Evolutionary conservation across 1,140 invertebrate species (phyloP).

Genomic region (Drosophila persimilis): DNA sequence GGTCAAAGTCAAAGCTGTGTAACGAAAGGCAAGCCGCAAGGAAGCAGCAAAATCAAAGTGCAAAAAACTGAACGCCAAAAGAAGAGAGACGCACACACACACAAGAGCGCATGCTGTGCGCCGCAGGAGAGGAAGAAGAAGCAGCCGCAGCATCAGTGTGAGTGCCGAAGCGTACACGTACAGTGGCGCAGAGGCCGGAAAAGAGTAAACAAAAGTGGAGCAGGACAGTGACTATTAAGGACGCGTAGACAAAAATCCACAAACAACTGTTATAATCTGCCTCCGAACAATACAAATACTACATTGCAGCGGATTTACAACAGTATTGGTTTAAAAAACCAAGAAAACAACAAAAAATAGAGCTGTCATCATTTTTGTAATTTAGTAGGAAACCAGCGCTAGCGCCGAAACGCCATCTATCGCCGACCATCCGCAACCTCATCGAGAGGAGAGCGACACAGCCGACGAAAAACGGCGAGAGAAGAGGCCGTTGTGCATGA

Average conservation of each 20-base stretch:
- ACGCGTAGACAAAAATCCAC: constrained; percentile 3
- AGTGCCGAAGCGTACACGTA: constrained; percentile 5
- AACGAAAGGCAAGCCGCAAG: constrained; percentile 3
- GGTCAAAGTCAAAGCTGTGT: constrained; percentile 41
- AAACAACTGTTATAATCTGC: constrained; percentile 38
- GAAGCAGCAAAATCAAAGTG: constrained; percentile 40
- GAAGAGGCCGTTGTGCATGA: no score
- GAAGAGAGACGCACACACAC: constrained; percentile 34
- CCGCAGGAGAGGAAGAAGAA: constrained; percentile 41
- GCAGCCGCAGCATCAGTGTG: constrained; percentile 10
- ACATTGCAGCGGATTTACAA: no score
- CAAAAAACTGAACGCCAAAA: constrained; percentile 36
- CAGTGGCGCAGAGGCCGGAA: background rate
- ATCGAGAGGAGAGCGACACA: background rate
- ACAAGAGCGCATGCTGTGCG: constrained; percentile 64
- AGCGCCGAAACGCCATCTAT: constrained; percentile 2
- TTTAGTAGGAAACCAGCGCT: constrained; percentile 3
- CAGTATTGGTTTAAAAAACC: constrained; percentile 10
- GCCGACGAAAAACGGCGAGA: no score
- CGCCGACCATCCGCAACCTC: background rate
- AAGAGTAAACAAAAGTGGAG: constrained; percentile 46
- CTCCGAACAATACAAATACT: constrained; percentile 7
- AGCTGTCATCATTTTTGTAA: constrained; percentile 25
- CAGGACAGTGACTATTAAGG: constrained; percentile 9
- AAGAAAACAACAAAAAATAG: constrained; percentile 28